Conservation (phyloP, 2,113 vertebrate species). For the Felis catus region DNA sequence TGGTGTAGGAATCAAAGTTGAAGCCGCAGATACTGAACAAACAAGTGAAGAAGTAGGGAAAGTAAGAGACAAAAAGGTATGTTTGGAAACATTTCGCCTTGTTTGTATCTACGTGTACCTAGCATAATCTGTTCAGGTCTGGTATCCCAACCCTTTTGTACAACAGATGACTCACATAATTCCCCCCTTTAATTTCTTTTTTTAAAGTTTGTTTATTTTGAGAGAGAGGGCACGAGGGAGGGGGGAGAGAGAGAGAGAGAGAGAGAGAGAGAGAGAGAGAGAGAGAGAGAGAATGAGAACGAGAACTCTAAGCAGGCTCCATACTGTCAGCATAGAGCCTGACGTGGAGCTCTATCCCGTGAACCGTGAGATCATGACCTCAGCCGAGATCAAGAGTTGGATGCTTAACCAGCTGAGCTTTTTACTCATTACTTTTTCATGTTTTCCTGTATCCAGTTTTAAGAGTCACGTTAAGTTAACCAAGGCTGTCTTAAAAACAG, state of each 20-base stretch:
- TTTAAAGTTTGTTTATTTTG: too few species aligned
- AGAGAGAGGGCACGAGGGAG: too few species aligned
- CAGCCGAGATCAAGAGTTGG: too few species aligned
- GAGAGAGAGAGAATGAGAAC: too few species aligned
- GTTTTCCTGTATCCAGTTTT: background rate
- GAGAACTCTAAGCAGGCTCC: too few species aligned
- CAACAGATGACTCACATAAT: background rate
- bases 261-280: too few species aligned
- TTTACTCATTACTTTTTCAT: background rate
- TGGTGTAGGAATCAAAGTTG: slow-evolving; percentile 90
- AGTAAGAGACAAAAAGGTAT: slow-evolving; percentile 86
- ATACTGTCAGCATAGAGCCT: too few species aligned
- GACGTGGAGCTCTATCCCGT: too few species aligned
- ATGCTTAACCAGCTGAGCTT: too few species aligned
- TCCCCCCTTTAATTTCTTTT: background rate
- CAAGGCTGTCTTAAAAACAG: background rate
- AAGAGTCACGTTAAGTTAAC: background rate
- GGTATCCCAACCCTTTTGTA: background rate
- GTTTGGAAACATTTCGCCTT: background rate
- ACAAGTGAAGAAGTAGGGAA: slow-evolving; percentile 76
- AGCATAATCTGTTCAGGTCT: background rate
- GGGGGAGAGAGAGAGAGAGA: too few species aligned
- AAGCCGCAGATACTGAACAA: slow-evolving; percentile 82
- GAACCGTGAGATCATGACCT: too few species aligned
- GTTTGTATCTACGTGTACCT: background rate